Base-by-base conservation (phyloP, 2,797 vertebrate genomes). In the Pseudochromis fuscus region DNA sequence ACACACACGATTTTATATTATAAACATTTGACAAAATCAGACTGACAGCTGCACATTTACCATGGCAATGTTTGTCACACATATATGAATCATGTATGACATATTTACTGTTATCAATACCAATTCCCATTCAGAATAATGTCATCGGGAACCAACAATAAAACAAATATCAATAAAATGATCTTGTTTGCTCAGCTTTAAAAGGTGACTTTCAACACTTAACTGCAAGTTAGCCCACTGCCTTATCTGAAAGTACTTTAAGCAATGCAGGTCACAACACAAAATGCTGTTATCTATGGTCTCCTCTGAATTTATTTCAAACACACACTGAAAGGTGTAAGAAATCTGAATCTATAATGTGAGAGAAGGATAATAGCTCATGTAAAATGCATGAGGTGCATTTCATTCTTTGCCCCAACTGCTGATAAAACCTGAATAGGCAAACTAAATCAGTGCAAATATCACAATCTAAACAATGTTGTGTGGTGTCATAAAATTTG, bases 351-450 rank as follows among this genome's bases (percentile, higher is more conserved):
- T 52, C 58, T 57, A 24, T 27, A 70, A 46, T 60, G 56, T 30
- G 35, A 49, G 59, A 52, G 18, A 58, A 66, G n/a, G 8, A 70
- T 16, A 61, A 60, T 19, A 33, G 9, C 58, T 61, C 3, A 68
- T 72, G 67, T 58, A 28, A 70, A 81, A 73, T 76, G 19, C 56
- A 81, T 63, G n/a, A 72, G 42, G 24, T 56, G 51, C 48, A 37
- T 59, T 68, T 52, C 3, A 45, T 51, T 46, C 31, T 64, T 33
- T 49, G 30, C 30, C 16, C 50, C 0, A 1, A 18, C 19, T 1
- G 18, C 60, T 68, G 64, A 62, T 58, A 69, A 67, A 78, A 75
- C 23, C 57, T 27, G 57, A 71, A 67, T 3, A 42, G 42, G 8
- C 33, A 9, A 66, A 63, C 62, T 31, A 66, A 65, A 63, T 35